phyloP scores from a whole-genome alignment of 2,888 invertebrate species.

The Blastobasis lacticolella region DNA sequence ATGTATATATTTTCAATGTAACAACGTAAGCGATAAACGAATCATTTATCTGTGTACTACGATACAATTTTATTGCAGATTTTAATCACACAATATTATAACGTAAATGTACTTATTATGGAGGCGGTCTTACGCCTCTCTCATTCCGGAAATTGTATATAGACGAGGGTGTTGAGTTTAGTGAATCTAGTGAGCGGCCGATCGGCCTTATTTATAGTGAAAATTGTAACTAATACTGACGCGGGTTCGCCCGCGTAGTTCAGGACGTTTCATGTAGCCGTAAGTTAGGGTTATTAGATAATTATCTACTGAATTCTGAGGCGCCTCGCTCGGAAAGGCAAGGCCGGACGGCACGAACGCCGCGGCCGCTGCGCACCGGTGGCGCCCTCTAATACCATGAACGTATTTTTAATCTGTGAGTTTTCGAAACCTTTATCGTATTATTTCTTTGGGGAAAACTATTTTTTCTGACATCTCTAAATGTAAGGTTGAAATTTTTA shows the following conservation, averaged over 20 bases:
- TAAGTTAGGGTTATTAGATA: slow-evolving; percentile 49
- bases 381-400: slow-evolving; percentile 12
- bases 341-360: not conserved
- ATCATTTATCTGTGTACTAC: too few species aligned
- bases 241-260: slow-evolving; percentile 40
- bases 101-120: too few species aligned
- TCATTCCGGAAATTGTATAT: slow-evolving; percentile 43
- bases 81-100: too few species aligned
- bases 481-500: slow-evolving; percentile 46
- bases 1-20: slow-evolving; percentile 34
- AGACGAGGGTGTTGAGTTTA: slow-evolving; percentile 34
- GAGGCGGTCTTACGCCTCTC: slow-evolving; percentile 10
- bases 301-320: slow-evolving; percentile 12
- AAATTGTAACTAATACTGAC: slow-evolving; percentile 40
- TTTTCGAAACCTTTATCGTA: slow-evolving; percentile 31
- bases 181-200: slow-evolving; percentile 43
- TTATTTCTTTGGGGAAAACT: slow-evolving; percentile 29
- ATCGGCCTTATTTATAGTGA: slow-evolving; percentile 42
- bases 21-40: too few species aligned
- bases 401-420: slow-evolving; percentile 28
- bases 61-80: too few species aligned
- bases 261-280: slow-evolving; percentile 41
- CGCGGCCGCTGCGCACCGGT: not conserved
- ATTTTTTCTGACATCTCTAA: slow-evolving; percentile 40
- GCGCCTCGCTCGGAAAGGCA: not conserved